These are phyloP conservation scores for Galago senegalensis DNA, from an alignment of 2,797 vertebrate genomes.

Conservation along the genomic window DNA sequence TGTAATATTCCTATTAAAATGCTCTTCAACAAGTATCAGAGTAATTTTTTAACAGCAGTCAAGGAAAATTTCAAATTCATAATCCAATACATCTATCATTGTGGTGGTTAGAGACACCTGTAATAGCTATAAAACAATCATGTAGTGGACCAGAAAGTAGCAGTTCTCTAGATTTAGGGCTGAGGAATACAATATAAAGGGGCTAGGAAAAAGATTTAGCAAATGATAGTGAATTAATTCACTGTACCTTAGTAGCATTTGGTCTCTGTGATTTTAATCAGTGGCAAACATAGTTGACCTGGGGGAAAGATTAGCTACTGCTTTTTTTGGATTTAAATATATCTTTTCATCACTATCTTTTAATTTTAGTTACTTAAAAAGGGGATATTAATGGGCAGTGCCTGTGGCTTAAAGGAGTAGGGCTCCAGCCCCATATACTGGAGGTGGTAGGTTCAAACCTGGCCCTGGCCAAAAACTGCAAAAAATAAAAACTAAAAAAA, in stretches of 20 bases:
- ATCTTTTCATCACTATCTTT: neutral
- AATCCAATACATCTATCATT: neutral
- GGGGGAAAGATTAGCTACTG: neutral
- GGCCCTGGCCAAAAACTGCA: too few relatives aligned
- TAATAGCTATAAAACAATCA: neutral
- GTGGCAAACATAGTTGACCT: neutral
- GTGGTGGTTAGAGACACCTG: neutral
- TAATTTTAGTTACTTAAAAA: neutral
- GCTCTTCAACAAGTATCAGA: neutral
- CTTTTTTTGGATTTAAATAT: neutral
- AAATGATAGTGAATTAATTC: neutral
- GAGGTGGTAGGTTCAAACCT: too few relatives aligned
- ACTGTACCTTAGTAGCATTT: neutral
- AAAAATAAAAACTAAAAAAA: too few relatives aligned
- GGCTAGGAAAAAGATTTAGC: neutral
- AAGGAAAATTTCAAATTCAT: neutral
- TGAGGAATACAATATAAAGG: neutral
- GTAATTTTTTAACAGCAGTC: neutral
- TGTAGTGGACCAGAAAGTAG: neutral
- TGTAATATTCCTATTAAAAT: neutral
- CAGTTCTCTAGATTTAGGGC: neutral
- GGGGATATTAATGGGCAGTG: too few relatives aligned
- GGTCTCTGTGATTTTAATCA: slow-evolving; percentile 19
- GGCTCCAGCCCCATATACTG: too few relatives aligned
- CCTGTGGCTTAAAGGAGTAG: too few relatives aligned